Percentiles rank a stretch among this genome's conserved stretches.
Conservation (phyloP, 2,888 invertebrate species). For the Cotesia congregata region DNA sequence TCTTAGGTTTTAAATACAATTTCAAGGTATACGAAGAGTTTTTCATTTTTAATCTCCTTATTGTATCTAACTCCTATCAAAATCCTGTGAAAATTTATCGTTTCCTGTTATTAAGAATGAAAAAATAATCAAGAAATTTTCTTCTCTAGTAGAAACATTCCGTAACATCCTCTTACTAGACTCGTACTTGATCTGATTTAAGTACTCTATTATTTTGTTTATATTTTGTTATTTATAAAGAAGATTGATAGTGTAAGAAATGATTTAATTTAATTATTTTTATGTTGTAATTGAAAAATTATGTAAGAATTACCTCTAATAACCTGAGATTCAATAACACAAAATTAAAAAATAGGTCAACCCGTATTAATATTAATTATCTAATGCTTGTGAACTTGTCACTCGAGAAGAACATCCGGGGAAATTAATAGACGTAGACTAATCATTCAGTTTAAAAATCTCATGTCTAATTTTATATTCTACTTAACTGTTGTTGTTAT, state of each 20-base stretch:
- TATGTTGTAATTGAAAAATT: constrained; percentile 20
- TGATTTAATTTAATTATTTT: neutral
- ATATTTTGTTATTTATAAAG: neutral
- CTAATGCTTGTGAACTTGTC: constrained; percentile 25
- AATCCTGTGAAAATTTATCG: no score
- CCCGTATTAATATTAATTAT: constrained; percentile 26
- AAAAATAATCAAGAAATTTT: no score
- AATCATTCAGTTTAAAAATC: neutral
- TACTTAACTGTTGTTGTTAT: neutral
- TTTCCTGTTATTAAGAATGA: no score
- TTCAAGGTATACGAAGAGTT: constrained; percentile 34
- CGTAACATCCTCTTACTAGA: no score
- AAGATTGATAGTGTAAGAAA: constrained; percentile 18
- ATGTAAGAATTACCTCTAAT: constrained; percentile 4
- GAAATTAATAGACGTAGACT: constrained; percentile 1
- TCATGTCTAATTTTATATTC: neutral
- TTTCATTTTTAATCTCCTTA: constrained; percentile 32
- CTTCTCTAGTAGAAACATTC: no score
- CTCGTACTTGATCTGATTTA: no score
- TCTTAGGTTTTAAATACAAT: constrained; percentile 38
- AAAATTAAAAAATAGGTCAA: constrained; percentile 7
- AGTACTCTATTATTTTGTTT: no score
- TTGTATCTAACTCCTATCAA: constrained; percentile 28
- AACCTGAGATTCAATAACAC: neutral
- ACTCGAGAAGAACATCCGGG: constrained; percentile 4